A percentile compares a stretch with the other conserved stretches of the same genome.
phyloP scores from a whole-genome alignment of 2,113 vertebrate genomes.

The Syrrhaptes paradoxus region DNA sequence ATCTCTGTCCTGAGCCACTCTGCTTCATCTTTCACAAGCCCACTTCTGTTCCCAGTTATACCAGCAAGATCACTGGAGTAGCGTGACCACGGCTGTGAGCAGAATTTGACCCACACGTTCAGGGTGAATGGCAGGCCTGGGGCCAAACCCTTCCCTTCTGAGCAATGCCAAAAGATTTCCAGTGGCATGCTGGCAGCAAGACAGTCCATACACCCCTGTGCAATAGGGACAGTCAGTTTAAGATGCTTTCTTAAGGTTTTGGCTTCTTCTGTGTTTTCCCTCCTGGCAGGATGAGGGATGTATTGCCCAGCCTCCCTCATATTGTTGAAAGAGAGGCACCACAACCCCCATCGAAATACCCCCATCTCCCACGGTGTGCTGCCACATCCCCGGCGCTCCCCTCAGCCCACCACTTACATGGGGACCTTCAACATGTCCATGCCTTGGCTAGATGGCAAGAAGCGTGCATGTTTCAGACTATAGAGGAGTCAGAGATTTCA shows the following conservation, averaged over 20 bases:
- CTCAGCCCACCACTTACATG: not conserved
- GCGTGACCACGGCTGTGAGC: not conserved
- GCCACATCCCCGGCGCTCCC: fast-evolving
- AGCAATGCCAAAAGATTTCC: fast-evolving
- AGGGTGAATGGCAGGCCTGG: fast-evolving
- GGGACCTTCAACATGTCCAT: fast-evolving
- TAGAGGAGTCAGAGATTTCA: not conserved
- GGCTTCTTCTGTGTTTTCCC: not conserved
- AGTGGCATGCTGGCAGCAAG: fast-evolving
- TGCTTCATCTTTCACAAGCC: not conserved
- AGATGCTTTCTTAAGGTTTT: not conserved
- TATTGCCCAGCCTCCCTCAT: not conserved
- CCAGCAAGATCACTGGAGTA: not conserved
- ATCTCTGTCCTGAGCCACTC: not conserved
- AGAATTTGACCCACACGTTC: fast-evolving
- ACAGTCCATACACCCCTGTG: fast-evolving
- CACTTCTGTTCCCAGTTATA: not conserved
- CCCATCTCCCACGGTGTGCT: fast-evolving
- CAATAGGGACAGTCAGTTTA: fast-evolving
- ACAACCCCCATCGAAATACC: not conserved
- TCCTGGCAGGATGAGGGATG: not conserved
- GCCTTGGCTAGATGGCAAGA: not conserved
- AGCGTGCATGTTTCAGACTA: fast-evolving
- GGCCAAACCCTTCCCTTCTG: not conserved
- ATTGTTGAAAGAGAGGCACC: not conserved